Base-by-base conservation (phyloP, 2,113 vertebrate species). In the Campylorhamphus procurvoides region DNA sequence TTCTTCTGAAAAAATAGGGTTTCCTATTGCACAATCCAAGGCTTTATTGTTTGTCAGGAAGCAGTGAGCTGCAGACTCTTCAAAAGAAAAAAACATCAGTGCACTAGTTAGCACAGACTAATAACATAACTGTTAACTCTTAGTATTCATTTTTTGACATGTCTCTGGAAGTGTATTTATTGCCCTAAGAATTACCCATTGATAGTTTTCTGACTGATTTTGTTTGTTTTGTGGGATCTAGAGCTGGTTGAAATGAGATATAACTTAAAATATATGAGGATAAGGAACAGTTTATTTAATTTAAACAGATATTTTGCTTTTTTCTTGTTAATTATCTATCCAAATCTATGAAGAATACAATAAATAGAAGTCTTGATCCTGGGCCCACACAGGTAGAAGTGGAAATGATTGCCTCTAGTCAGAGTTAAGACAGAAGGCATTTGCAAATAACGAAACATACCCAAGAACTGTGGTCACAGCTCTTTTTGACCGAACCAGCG, bases 21-120 rank as follows among this genome's bases (percentile, higher is more conserved):
- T 94, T 94, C 87, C 79, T 91, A 35, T 87, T 92, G 78, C 71
- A 42, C 55, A 85, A 90, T 77, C 68, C 62, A 80, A 84, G 47
- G 6, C 14, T 68, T 92, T 42, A 28, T 90, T 83, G 23, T 93
- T 93, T 91, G 46, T 93, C 59, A 77, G 74, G 59, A 66, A 74
- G 17, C 50, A 71, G 42, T 83, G 37, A 53, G 12, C 37, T 66
- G 66, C n/a, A 83, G 63, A 37, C 47, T 79, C 44, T 72, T 55
- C 47, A 58, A 80, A 73, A 68, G 3, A 29, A 72, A 37, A 53
- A 35, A 82, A 37, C n/a, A 46, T 11, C 28, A 67, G 15, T 9
- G 17, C 16, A 47, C 17, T 47, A 31, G 50, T 66, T 69, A 94
- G 55, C 20, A 85, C 11, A 77, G 67, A 46, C 12, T 17, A 84